Percentiles rank a stretch among this genome's conserved stretches.
Conservation (phyloP, 2,888 invertebrate genomes). For the Cephus runcator region DNA sequence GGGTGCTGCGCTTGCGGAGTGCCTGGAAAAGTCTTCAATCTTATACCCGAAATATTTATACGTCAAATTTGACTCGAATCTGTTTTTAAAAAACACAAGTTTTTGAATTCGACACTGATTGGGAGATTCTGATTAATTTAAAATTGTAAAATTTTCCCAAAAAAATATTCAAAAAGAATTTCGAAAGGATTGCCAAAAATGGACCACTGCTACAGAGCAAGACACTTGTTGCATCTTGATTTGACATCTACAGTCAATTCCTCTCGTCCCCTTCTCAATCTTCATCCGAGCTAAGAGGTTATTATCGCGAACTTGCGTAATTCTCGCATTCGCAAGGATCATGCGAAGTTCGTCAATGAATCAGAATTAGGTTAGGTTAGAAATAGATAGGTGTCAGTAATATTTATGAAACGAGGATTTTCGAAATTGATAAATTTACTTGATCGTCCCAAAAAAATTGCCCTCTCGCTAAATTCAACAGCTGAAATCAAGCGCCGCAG, state of each 20-base stretch:
- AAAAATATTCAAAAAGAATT: not conserved
- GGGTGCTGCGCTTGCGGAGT: not conserved
- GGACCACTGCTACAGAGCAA: not conserved
- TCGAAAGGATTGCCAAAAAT: not conserved
- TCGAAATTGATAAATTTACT: too few species aligned
- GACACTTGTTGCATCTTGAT: not conserved
- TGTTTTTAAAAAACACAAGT: too few species aligned
- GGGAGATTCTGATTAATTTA: too few species aligned
- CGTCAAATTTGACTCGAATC: not conserved
- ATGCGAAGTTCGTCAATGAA: not conserved
- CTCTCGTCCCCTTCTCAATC: not conserved
- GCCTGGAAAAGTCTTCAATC: not conserved
- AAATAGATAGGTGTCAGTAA: too few species aligned
- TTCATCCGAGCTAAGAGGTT: not conserved
- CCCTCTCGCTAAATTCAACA: too few species aligned
- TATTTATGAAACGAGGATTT: too few species aligned
- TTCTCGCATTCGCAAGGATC: constrained; percentile 34
- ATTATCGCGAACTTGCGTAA: constrained; percentile 10
- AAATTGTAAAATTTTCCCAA: not conserved
- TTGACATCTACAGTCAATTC: not conserved
- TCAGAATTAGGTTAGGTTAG: not conserved
- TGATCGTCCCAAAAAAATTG: too few species aligned
- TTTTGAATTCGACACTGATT: too few species aligned
- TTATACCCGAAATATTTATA: not conserved
- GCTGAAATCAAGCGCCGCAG: not conserved